Percentiles rank a stretch among this genome's conserved stretches.
These are phyloP conservation scores for Sycophaga agraensis DNA, from an alignment of 1,140 invertebrate species.

Conservation along the genomic window DNA sequence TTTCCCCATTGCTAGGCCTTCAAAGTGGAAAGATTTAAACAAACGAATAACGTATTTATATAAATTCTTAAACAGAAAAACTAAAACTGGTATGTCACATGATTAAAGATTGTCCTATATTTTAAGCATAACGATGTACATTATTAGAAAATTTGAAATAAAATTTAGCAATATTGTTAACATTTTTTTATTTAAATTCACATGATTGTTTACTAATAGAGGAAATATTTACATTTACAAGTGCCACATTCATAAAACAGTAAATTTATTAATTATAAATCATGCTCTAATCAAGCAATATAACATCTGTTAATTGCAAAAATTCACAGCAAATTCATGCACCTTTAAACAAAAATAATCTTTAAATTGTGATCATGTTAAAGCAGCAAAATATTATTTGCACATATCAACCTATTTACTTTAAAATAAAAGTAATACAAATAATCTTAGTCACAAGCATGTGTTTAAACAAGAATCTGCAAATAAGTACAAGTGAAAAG, in stretches of 20 bases:
- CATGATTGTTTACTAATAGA: not conserved
- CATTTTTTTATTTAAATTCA: not conserved
- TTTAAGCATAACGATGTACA: not conserved
- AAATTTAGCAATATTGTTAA: not conserved
- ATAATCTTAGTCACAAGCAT: constrained; percentile 28
- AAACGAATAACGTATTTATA: constrained; percentile 76
- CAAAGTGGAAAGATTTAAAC: constrained; percentile 73
- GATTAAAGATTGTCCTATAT: constrained; percentile 43
- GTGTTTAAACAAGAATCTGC: constrained; percentile 24
- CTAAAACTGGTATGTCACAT: constrained; percentile 65
- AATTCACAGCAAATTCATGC: constrained; percentile 33
- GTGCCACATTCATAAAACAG: constrained; percentile 40
- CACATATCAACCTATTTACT: constrained; percentile 27
- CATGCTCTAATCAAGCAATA: constrained; percentile 37
- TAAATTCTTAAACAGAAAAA: constrained; percentile 76
- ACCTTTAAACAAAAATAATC: constrained; percentile 18
- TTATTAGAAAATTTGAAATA: constrained; percentile 5
- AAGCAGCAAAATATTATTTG: constrained; percentile 32
- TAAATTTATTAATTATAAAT: constrained; percentile 43
- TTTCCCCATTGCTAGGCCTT: constrained; percentile 66
- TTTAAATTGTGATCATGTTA: constrained; percentile 31
- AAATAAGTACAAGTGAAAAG: constrained; percentile 40
- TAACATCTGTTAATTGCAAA: constrained; percentile 37
- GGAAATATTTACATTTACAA: not conserved
- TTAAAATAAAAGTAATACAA: constrained; percentile 30